Base-by-base conservation (phyloP, 2,797 vertebrate genomes). In the Dendrocincla fuliginosa region DNA sequence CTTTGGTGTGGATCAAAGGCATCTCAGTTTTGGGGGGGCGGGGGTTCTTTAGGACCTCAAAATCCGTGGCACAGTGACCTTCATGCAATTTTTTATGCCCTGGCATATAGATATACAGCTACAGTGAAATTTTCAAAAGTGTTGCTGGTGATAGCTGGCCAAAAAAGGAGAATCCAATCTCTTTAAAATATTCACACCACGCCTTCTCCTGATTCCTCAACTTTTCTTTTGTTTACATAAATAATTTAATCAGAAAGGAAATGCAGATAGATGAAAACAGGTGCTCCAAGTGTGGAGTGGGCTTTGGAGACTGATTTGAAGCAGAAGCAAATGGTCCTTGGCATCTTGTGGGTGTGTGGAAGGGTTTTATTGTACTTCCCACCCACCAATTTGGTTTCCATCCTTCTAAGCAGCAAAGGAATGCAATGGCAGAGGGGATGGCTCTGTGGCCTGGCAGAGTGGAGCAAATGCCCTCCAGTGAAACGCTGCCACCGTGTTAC, bases 1-100 rank as follows among this genome's bases (percentile, higher is more conserved):
- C 59, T 94, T 92, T 89, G 92, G 56, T 95, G 57, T 91, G 78
- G 87, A 97, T 98, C 97, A 98, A 97, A 98, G 94, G 37, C 49
- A 55, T 70, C 69, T 84, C 32, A 50, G 18, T 87, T 93, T 93
- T 67, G 13, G 28, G 5, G 28, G 9, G 30, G 6, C 39, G 44
- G 39, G 61, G 18, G 16, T 70, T 95, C 95, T 95, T 87, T 33
- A 67, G 52, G 71, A 95, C 73, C 94, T 96, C 77, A 46, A 74
- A 93, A 85, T 67, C 91, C 27, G 17, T 95, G 93, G 87, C 84
- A 70, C 27, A 67, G 32, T 57, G 64, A 55, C 79, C 89, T 88
- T 68, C 28, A 9, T 14, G 22, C 23, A 65, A 57, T 32, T 39
- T 83, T 60, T 71, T 82, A 55, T 80, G 12, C 41, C 49, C 22